Evolutionary conservation across 2,113 vertebrate species (phyloP).

Genomic region (Struthidea cinerea): DNA sequence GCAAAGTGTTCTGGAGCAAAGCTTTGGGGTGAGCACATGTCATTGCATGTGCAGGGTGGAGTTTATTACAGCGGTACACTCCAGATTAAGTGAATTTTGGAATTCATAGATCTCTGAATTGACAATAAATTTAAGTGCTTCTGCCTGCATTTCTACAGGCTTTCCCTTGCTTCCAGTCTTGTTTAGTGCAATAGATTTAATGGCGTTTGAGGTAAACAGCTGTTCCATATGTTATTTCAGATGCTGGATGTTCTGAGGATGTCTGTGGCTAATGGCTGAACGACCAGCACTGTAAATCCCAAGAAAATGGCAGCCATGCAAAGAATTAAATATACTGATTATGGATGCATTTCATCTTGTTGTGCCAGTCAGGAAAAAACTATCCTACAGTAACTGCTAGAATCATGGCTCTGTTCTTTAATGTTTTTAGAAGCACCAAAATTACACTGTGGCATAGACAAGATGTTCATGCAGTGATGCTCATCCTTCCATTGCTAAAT

Average conservation of each 20-base stretch:
- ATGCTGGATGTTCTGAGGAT: neutral
- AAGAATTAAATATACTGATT: neutral
- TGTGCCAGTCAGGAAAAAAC: neutral
- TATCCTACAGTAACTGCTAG: neutral
- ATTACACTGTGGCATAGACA: neutral
- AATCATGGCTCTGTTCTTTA: neutral
- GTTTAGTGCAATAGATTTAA: neutral
- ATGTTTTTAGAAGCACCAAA: neutral
- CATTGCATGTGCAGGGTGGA: fast-evolving
- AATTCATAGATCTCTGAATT: neutral
- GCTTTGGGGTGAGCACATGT: neutral
- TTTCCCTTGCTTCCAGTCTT: neutral
- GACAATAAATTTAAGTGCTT: neutral
- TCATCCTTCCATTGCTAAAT: neutral
- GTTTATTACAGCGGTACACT: neutral
- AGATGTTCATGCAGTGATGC: neutral
- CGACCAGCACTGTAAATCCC: neutral
- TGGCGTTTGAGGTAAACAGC: neutral
- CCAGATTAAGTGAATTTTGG: neutral
- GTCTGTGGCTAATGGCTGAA: neutral
- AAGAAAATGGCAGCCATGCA: neutral
- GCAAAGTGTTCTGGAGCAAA: neutral
- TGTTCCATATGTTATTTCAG: neutral
- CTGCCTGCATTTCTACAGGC: neutral
- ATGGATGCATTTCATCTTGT: neutral